Evolutionary conservation across 2,113 vertebrate genomes (phyloP).

Genomic region (Malurus elegans): DNA sequence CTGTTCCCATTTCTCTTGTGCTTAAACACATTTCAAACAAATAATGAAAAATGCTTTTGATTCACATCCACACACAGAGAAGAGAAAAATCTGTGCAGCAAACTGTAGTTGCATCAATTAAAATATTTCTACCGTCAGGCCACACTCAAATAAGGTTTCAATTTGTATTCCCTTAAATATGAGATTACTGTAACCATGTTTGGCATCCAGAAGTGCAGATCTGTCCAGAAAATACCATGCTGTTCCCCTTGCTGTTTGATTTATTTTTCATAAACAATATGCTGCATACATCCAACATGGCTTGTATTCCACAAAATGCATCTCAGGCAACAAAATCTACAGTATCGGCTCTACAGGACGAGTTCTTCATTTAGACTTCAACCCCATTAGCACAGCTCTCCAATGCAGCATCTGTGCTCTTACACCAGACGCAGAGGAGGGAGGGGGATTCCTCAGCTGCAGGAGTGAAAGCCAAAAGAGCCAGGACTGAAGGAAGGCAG

Average conservation of each 20-base stretch:
- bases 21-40: not conserved
- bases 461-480: not conserved
- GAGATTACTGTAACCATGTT: constrained; percentile 18
- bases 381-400: not conserved
- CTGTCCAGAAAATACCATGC: constrained; percentile 19
- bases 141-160: constrained; percentile 10
- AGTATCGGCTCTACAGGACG: rapidly evolving
- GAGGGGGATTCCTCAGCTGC: constrained; percentile 1
- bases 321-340: not conserved
- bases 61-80: not conserved
- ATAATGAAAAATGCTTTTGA: not conserved
- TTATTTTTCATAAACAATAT: constrained; percentile 19
- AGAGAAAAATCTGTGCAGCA: not conserved
- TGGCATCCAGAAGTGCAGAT: constrained; percentile 16
- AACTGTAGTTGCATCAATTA: not conserved
- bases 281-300: not conserved
- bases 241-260: not conserved
- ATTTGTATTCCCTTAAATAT: constrained; percentile 19
- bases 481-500: not conserved
- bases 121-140: not conserved
- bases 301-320: not conserved
- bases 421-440: not conserved
- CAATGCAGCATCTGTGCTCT: not conserved
- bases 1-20: not conserved
- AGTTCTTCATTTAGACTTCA: constrained; percentile 16